Evolutionary conservation across 2,888 invertebrate genomes (phyloP), one percentile per base, ranked within the genome.

Genomic region (Microplitis deprimator): DNA sequence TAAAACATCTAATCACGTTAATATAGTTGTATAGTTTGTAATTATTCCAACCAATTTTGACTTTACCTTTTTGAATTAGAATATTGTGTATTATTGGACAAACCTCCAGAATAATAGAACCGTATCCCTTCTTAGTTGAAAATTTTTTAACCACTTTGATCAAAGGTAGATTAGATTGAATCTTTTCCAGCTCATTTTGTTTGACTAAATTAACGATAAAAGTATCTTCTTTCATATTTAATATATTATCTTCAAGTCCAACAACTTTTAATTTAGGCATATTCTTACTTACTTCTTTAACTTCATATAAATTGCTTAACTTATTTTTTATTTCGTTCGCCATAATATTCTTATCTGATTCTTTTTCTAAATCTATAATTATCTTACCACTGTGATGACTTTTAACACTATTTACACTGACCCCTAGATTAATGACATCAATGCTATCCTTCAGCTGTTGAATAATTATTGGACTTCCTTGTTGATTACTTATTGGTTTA

Each of bases 1-100:
- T 76, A 40, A 65, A 76, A 41, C 76, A 76, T 59, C 76, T 71
- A 16, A 71, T 13, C 16, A 76, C 64, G 60, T 59, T 64, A 6
- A 76, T 10, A 5, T 38, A 71, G 17, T 72, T 65, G 39, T 29
- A 76, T 5, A 71, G 50, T 39, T 39, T 61, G 59, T 62, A 71
- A 29, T 41, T 71, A 13, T 40, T 59, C 65, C 67, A 71, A 17
- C 60, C 67, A 8, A 76, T 6, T 59, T 72, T 76, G 17, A 76
- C 40, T 62, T 38, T 70, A 6, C n/a, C 50, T 50, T 68, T 68
- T 29, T 61, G 6, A 7, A 75, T 1, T 5, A 69, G 10, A 17
- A 20, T 38, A 38, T 62, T n/a, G 61, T 75, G 75, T 3, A 62
- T 17, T 61, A 4, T 40, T 13, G 69, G 61, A 69, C 41, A 61